These are phyloP conservation scores for Chaetodon trifascialis DNA, from an alignment of 2,113 vertebrate genomes.

Conservation along the genomic window DNA sequence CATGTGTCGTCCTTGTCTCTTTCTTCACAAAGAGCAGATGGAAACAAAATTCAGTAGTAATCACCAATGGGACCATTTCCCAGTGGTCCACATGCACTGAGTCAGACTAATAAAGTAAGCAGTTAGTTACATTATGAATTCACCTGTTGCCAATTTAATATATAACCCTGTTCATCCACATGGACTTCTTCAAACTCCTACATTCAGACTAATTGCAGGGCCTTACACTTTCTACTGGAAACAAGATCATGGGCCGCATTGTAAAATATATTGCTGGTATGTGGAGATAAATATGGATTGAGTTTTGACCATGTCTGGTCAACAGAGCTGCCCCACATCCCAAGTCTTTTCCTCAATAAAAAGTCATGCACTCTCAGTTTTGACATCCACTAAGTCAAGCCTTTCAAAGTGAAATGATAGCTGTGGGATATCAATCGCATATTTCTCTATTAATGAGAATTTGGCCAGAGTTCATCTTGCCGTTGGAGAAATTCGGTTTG, in stretches of 20 bases:
- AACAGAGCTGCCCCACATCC: slow-evolving; percentile 42
- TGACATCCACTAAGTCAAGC: slow-evolving; percentile 57
- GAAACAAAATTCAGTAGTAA: neutral
- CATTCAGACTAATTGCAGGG: slow-evolving; percentile 4
- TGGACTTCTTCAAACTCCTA: slow-evolving; percentile 1
- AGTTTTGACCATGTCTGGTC: slow-evolving; percentile 66
- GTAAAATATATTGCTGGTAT: slow-evolving; percentile 29
- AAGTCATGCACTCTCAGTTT: slow-evolving; percentile 43
- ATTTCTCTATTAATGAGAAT: slow-evolving; percentile 88
- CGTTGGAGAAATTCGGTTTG: slow-evolving; percentile 79
- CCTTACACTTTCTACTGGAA: slow-evolving; percentile 8
- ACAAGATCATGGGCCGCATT: neutral
- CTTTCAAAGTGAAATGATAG: slow-evolving; percentile 71
- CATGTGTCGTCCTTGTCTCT: neutral
- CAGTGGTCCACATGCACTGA: slow-evolving; percentile 6
- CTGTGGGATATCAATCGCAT: slow-evolving; percentile 83
- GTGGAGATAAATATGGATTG: slow-evolving; percentile 60
- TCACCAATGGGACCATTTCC: neutral
- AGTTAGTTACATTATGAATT: neutral
- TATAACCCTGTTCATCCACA: neutral
- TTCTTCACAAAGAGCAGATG: neutral
- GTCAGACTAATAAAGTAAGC: neutral
- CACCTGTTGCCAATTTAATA: slow-evolving; percentile 11
- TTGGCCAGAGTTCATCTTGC: slow-evolving; percentile 85
- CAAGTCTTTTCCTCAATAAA: slow-evolving; percentile 41